Base-by-base conservation (phyloP, 1,140 invertebrate species). In the Theocolax elegans region DNA sequence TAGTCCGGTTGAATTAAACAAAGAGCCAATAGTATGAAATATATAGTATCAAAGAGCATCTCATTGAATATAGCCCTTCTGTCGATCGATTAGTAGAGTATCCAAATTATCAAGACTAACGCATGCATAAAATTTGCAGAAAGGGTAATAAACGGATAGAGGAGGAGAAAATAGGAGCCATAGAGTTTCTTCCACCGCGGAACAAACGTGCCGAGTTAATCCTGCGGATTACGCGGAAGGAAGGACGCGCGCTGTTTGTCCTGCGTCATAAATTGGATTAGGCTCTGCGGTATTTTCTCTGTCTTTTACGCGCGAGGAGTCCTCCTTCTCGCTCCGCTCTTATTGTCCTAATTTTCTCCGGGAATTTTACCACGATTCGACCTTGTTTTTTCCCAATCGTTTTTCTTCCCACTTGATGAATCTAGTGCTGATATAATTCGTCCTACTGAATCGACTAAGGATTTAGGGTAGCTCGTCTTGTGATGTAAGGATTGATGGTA, bases 191-290 rank as follows among this genome's bases (percentile, higher is more conserved):
- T 31, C 4, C 15, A 9, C 10, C 3, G 12, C 27, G 27, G 15
- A 31, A 19, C 27, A 53, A 53, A 65, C 46, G 60, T 35, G 10
- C 48, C 35, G 62, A 73, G 59, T 74, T 75, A 77, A 77, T 77
- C 72, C 74, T 29, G 21, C 8, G 75, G 72, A 75, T 75, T 75
- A 72, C 56, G 44, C 51, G 68, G 38, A 51, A 72, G 72, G 72
- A 74, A 72, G 48, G 25, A 31, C 23, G 29, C 15, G 21, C 13
- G 59, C 51, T 63, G 9, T 56, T 44, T 54, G 59, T 71, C 58
- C 42, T 2, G 40, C 60, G 67, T 75, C 72, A 71, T 70, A 73
- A 75, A 73, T 67, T 71, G 71, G 58, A 63, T 68, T 64, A 62
- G 56, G 40, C 66, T 44, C 44, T 6, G 19, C 35, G 46, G 17